Base-by-base conservation (phyloP, 2,888 invertebrate species). In the Tenthredo livida region DNA sequence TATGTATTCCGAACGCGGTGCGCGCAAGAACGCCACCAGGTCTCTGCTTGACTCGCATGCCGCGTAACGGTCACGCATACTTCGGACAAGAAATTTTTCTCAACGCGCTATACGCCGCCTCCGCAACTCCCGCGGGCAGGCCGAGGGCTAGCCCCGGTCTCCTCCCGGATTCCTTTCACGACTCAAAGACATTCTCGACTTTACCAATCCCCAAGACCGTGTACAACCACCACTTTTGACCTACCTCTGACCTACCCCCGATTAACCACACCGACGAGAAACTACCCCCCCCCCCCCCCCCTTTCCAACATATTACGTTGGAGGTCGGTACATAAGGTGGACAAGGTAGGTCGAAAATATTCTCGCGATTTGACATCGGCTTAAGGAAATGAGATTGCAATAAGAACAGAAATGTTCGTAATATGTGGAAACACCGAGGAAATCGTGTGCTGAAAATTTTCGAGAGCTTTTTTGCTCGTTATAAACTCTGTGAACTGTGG, bases 111-210 rank as follows among this genome's bases (percentile, higher is more conserved):
- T 61, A 61, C 25, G 21, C 61, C 25, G 21, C 54, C n/a, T 25
- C 54, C 65, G 47, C 67, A 85, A n/a, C 33, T 80, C 84, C 82
- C 33, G 50, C n/a, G 40, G 78, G 43, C 54, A 54, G 58, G 50
- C 33, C 43, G 77, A 58, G 77, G 70, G 85, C 54, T 33, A 25
- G 82, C 47, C 85, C 77, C 9, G 75, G 84, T 84, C 65, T 61
- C 58, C 54, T 80, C 70, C 75, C 47, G 86, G 87, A 92, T 92
- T 91, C 92, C 92, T 92, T 89, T 88, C 90, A 89, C 89, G 89
- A 92, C 90, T 92, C 93, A 93, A 93, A 93, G 93, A 93, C 93
- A 93, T 93, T 93, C 93, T 92, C 91, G 89, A 90, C 92, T 91
- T 91, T 89, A 70, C 40, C 83, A 40, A 54, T 50, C 83, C 83